phyloP scores from a whole-genome alignment of 2,797 vertebrate genomes.

The Lycodopsis pacificus region DNA sequence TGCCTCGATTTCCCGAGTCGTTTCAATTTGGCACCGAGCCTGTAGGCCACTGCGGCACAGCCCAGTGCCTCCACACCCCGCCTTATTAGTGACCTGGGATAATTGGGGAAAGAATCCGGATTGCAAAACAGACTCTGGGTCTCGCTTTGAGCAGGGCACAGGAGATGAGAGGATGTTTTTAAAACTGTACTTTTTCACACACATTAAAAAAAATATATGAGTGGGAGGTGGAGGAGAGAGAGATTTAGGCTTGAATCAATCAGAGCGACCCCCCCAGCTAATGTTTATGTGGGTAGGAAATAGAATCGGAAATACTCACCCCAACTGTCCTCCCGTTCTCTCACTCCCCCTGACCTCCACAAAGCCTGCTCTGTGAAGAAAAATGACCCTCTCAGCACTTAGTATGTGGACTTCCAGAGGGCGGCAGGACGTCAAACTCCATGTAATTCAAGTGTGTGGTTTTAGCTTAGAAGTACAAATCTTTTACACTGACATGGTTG shows the following conservation, averaged over 20 bases:
- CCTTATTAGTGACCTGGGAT: constrained; percentile 81
- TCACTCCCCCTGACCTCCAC: constrained; percentile 54
- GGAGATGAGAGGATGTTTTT: constrained; percentile 72
- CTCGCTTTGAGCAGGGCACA: constrained; percentile 53
- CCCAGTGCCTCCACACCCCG: constrained; percentile 74
- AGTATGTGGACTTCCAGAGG: constrained; percentile 30
- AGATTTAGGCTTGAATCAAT: constrained; percentile 59
- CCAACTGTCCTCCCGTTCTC: constrained; percentile 24
- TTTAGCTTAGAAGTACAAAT: constrained; percentile 30
- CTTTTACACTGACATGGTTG: constrained; percentile 21
- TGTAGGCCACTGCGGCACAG: constrained; percentile 73
- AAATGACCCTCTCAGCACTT: constrained; percentile 63
- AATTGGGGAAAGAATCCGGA: constrained; percentile 76
- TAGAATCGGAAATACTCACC: constrained; percentile 66
- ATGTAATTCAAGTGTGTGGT: constrained; percentile 45
- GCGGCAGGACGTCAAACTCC: constrained; percentile 31
- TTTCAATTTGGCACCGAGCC: constrained; percentile 78
- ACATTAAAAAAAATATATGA: constrained; percentile 14
- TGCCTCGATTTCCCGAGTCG: constrained; percentile 68
- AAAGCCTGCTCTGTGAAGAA: constrained; percentile 65
- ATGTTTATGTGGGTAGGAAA: constrained; percentile 68
- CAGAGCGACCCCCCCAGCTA: constrained; percentile 52
- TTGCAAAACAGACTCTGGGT: constrained; percentile 56
- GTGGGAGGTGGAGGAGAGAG: constrained; percentile 35
- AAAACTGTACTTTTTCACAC: constrained; percentile 43